These are phyloP conservation scores for Chionodraco myersi DNA, from an alignment of 2,113 vertebrate genomes.

Conservation along the genomic window DNA sequence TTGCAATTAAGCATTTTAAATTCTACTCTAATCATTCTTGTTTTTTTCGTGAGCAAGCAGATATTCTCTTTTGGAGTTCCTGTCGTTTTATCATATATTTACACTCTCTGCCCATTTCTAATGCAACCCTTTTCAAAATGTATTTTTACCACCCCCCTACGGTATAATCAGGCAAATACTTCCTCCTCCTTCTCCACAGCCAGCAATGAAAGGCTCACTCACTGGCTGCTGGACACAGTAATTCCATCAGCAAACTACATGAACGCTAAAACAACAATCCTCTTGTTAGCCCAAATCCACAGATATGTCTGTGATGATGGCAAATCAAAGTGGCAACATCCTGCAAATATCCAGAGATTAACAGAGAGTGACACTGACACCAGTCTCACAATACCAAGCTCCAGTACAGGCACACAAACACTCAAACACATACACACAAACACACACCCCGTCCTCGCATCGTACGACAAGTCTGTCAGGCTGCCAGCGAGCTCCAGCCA, in stretches of 20 bases:
- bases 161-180: slow-evolving; percentile 20
- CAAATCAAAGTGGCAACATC: slow-evolving; percentile 71
- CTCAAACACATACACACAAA: slow-evolving; percentile 24
- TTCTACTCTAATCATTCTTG: not conserved
- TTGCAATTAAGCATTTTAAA: not conserved
- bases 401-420: slow-evolving; percentile 20
- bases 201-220: slow-evolving; percentile 51
- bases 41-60: not conserved
- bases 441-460: slow-evolving; percentile 27
- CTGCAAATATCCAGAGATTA: slow-evolving; percentile 76
- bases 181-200: slow-evolving; percentile 7
- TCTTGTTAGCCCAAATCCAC: slow-evolving; percentile 69
- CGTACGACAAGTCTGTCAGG: slow-evolving; percentile 61
- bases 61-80: not conserved
- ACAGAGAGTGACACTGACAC: slow-evolving; percentile 71
- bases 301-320: slow-evolving; percentile 61
- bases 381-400: slow-evolving; percentile 38
- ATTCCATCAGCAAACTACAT: slow-evolving; percentile 52
- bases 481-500: slow-evolving; percentile 77
- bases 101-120: not conserved
- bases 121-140: not conserved
- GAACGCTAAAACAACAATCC: slow-evolving; percentile 70
- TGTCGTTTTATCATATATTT: slow-evolving; percentile 1
- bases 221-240: slow-evolving; percentile 51
- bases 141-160: not conserved